phyloP scores from a whole-genome alignment of 2,888 invertebrate genomes.

The Cosmia pyralina region DNA sequence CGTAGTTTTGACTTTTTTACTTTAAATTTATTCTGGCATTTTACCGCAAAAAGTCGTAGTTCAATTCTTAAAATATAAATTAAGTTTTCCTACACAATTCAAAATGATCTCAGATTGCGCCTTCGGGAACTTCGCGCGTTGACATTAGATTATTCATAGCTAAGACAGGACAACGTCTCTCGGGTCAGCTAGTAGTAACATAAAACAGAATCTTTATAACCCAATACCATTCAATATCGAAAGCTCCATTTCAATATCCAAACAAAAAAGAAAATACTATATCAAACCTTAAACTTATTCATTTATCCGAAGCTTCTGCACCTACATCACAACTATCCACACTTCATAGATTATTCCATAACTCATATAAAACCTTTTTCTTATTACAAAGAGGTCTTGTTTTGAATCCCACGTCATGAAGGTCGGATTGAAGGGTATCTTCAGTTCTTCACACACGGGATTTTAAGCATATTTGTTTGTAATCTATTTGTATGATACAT shows the following conservation, averaged over 20 bases:
- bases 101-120: too few relatives aligned
- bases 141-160: too few relatives aligned
- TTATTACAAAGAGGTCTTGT: constrained; percentile 52
- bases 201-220: background rate
- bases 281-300: constrained; percentile 7
- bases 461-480: constrained; percentile 64
- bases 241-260: background rate
- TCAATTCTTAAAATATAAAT: too few relatives aligned
- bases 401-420: constrained; percentile 35
- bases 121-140: too few relatives aligned
- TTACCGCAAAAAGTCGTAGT: too few relatives aligned
- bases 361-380: constrained; percentile 53
- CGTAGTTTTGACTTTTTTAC: too few relatives aligned
- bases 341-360: constrained; percentile 55
- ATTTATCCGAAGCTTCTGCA: constrained; percentile 19
- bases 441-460: constrained; percentile 40
- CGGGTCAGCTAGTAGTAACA: too few relatives aligned
- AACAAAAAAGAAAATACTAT: constrained; percentile 7
- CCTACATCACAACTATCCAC: constrained; percentile 47
- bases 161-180: too few relatives aligned
- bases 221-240: background rate
- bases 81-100: too few relatives aligned
- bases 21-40: too few relatives aligned
- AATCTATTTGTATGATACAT: constrained; percentile 60
- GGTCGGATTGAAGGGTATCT: constrained; percentile 32